Percentiles rank a stretch among this genome's conserved stretches.
These are phyloP conservation scores for Lipophrys pholis DNA, from an alignment of 2,113 vertebrate species.

Conservation along the genomic window DNA sequence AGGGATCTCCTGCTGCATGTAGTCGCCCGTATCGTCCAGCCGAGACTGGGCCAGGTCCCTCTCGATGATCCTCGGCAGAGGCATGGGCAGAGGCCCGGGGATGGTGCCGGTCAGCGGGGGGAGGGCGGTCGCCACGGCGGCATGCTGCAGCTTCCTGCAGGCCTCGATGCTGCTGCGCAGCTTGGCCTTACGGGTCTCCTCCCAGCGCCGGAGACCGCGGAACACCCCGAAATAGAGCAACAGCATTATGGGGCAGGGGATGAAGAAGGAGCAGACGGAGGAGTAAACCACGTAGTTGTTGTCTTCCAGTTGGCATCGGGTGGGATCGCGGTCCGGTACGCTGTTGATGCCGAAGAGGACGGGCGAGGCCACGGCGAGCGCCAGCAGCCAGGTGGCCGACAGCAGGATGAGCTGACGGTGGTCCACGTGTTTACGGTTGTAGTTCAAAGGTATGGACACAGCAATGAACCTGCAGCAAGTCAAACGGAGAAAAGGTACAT, in stretches of 20 bases:
- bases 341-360: constrained; percentile 94
- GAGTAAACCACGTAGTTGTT: constrained; percentile 92
- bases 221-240: constrained; percentile 93
- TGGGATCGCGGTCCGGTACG: constrained; percentile 84
- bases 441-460: constrained; percentile 89
- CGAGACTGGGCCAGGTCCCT: constrained; percentile 73
- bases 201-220: constrained; percentile 89
- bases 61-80: constrained; percentile 77
- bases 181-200: constrained; percentile 86
- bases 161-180: constrained; percentile 85
- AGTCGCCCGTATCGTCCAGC: constrained; percentile 71
- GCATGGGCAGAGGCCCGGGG: constrained; percentile 64
- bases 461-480: constrained; percentile 89
- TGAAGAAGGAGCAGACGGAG: constrained; percentile 95
- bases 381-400: constrained; percentile 92
- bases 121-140: constrained; percentile 54
- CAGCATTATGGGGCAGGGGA: constrained; percentile 95
- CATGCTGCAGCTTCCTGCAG: constrained; percentile 81
- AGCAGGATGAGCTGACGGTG: constrained; percentile 89
- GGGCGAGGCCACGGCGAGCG: constrained; percentile 91
- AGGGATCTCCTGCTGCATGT: constrained; percentile 64
- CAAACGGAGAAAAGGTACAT: no score
- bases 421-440: constrained; percentile 89
- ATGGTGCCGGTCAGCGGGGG: constrained; percentile 68
- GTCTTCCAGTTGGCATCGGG: constrained; percentile 91